These are phyloP conservation scores for Enteromius viviparus DNA, from an alignment of 2,797 vertebrate species.

Conservation along the genomic window DNA sequence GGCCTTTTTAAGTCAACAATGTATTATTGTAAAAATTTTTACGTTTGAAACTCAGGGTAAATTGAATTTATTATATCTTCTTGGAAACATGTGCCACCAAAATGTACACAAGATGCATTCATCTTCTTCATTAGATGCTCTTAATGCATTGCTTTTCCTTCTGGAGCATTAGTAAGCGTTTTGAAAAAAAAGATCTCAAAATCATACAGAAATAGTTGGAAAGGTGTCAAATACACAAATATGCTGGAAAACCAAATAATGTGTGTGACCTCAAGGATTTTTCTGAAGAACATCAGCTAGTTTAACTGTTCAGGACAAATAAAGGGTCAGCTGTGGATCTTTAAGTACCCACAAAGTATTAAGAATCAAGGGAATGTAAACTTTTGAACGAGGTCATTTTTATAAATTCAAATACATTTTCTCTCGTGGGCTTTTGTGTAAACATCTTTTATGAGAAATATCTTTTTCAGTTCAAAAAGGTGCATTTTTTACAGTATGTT, in stretches of 20 bases:
- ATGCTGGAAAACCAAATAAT: neutral
- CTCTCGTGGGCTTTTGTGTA: neutral
- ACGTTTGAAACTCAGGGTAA: neutral
- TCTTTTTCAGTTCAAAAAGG: neutral
- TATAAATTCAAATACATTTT: neutral
- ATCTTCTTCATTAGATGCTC: neutral
- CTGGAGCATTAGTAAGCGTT: neutral
- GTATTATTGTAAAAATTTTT: neutral
- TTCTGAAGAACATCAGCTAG: neutral
- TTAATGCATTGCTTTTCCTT: neutral
- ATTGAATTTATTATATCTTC: neutral
- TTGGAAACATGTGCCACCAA: neutral
- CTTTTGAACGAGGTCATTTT: neutral
- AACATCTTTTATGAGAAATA: neutral
- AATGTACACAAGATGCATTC: no score
- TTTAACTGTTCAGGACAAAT: neutral
- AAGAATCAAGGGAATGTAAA: neutral
- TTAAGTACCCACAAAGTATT: neutral
- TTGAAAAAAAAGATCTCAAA: neutral
- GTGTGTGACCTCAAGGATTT: neutral
- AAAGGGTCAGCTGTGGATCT: neutral
- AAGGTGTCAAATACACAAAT: neutral
- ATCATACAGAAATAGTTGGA: neutral
- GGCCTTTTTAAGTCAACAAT: neutral
- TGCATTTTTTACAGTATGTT: no score